phyloP scores from a whole-genome alignment of 2,113 vertebrate species.

The Erythrolamprus reginae region DNA sequence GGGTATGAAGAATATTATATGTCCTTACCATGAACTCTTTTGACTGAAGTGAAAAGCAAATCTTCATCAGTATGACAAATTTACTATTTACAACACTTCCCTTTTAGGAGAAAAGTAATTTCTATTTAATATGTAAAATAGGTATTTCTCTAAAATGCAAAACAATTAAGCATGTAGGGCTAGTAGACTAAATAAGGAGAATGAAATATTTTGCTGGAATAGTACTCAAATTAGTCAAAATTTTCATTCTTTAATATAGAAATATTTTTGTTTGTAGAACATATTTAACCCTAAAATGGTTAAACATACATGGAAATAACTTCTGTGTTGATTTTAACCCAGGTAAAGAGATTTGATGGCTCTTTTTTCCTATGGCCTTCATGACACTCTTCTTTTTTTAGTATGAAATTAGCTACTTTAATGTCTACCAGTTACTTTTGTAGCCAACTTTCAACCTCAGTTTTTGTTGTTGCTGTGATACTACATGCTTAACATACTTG shows the following conservation, averaged over 20 bases:
- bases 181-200: background rate
- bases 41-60: background rate
- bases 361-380: background rate
- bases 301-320: background rate
- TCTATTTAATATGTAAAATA: background rate
- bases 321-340: background rate
- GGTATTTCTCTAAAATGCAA: slow-evolving; percentile 4
- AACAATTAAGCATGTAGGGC: background rate
- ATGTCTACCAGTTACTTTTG: background rate
- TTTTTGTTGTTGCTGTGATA: background rate
- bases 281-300: background rate
- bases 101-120: background rate
- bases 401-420: background rate
- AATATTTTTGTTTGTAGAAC: background rate
- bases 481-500: background rate
- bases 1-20: background rate
- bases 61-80: background rate
- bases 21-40: background rate
- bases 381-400: background rate
- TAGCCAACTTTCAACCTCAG: background rate
- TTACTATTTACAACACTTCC: background rate
- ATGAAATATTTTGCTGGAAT: background rate
- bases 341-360: background rate
- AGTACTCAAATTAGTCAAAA: background rate
- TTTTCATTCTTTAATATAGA: background rate